phyloP scores from a whole-genome alignment of 2,888 invertebrate species.

The Ophion slaviceki region DNA sequence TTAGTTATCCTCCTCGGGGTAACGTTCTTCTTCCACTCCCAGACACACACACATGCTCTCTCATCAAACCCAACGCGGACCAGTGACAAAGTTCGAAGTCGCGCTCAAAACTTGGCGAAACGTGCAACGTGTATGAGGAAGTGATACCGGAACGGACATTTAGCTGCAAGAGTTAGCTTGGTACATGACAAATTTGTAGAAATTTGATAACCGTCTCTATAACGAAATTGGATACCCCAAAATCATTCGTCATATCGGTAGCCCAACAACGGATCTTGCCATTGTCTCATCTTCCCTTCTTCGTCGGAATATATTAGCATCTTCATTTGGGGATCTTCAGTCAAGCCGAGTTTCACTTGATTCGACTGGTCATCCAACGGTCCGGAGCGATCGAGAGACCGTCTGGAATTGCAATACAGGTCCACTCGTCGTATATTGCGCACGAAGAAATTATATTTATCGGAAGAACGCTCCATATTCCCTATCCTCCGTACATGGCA shows the following conservation, averaged over 20 bases:
- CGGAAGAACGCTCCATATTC: constrained; percentile 25
- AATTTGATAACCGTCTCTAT: constrained; percentile 1
- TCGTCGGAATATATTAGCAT: neutral
- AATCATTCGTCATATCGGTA: neutral
- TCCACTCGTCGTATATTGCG: neutral
- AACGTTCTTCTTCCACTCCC: constrained; percentile 33
- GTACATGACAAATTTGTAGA: neutral
- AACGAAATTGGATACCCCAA: neutral
- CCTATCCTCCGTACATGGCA: constrained; percentile 2
- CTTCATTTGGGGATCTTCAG: neutral
- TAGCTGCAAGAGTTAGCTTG: neutral
- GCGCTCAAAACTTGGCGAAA: constrained; percentile 52
- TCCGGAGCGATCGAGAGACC: neutral
- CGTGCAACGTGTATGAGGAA: neutral
- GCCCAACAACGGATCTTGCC: neutral
- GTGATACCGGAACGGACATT: neutral
- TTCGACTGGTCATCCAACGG: neutral
- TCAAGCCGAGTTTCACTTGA: neutral
- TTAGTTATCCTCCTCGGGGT: constrained; percentile 35
- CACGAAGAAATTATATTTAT: constrained; percentile 41
- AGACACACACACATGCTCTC: constrained; percentile 17
- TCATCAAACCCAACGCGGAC: constrained; percentile 34
- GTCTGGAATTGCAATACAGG: neutral
- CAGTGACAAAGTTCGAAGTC: constrained; percentile 63
- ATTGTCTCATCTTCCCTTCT: neutral